phyloP scores from a whole-genome alignment of 2,888 invertebrate species.

The Sthenelais limicola region DNA sequence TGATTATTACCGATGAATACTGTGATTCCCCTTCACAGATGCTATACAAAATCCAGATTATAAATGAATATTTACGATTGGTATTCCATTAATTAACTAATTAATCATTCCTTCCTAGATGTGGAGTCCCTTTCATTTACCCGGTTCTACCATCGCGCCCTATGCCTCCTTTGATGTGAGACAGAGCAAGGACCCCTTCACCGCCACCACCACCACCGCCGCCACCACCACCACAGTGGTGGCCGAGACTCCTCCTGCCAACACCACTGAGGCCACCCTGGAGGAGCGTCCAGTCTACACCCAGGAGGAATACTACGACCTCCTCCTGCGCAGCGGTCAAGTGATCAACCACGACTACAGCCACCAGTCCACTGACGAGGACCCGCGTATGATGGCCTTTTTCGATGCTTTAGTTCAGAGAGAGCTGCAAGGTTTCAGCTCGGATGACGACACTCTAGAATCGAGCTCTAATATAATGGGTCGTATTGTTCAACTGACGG shows the following conservation, averaged over 20 bases:
- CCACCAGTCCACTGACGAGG: slow-evolving; percentile 86
- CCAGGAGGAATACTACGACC: slow-evolving; percentile 83
- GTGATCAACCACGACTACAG: slow-evolving; percentile 87
- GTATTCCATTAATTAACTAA: too few species aligned
- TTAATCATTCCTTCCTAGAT: too few species aligned
- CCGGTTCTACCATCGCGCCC: slow-evolving; percentile 59
- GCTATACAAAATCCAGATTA: too few species aligned
- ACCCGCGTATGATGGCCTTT: slow-evolving; percentile 96
- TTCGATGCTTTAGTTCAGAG: slow-evolving; percentile 94
- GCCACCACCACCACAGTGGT: not conserved
- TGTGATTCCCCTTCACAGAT: too few species aligned
- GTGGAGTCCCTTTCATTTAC: slow-evolving; percentile 85
- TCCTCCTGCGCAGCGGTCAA: slow-evolving; percentile 85
- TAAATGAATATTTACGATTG: too few species aligned
- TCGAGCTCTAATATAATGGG: slow-evolving; percentile 14
- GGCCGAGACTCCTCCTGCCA: not conserved
- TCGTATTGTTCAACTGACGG: slow-evolving; percentile 14
- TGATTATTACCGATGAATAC: too few species aligned
- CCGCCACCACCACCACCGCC: not conserved
- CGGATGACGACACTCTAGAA: slow-evolving; percentile 54
- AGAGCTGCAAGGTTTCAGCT: slow-evolving; percentile 82
- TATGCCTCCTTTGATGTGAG: too few species aligned
- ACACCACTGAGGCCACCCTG: not conserved
- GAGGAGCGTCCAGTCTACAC: slow-evolving; percentile 68
- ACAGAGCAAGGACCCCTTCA: not conserved